Conservation (phyloP, 2,888 invertebrate species). For the Elmis aenea region DNA sequence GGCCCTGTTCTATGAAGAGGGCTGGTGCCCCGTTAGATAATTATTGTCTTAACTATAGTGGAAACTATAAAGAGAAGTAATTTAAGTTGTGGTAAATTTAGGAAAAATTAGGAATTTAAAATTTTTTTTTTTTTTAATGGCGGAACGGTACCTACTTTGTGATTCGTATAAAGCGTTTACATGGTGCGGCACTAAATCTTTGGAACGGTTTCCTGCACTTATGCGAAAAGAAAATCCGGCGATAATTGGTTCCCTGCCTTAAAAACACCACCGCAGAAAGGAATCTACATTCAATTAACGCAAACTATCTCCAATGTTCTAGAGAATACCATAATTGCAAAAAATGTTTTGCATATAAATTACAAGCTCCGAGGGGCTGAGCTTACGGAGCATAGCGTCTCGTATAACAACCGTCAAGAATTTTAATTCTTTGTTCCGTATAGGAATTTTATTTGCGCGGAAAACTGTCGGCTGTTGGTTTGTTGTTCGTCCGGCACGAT, state of each 20-base stretch:
- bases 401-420: slow-evolving; percentile 42
- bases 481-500: slow-evolving; percentile 43
- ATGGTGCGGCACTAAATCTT: no score
- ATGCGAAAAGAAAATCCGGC: not conserved
- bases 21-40: no score
- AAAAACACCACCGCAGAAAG: not conserved
- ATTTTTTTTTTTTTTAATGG: no score
- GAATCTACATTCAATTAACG: not conserved
- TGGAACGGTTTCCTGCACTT: not conserved
- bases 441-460: slow-evolving; percentile 43
- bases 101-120: no score
- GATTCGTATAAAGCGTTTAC: no score
- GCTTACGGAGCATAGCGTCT: slow-evolving; percentile 24
- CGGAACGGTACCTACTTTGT: no score
- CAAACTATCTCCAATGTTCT: not conserved
- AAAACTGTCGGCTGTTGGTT: slow-evolving; percentile 38
- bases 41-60: no score
- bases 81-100: no score
- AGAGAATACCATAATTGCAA: not conserved
- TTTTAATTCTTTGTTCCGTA: slow-evolving; percentile 43
- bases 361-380: not conserved
- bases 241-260: not conserved
- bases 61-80: no score
- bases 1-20: no score
- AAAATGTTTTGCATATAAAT: not conserved